Evolutionary conservation across 2,797 vertebrate species (phyloP), one percentile per base, ranked within the genome.

Genomic region (Avahi laniger): DNA sequence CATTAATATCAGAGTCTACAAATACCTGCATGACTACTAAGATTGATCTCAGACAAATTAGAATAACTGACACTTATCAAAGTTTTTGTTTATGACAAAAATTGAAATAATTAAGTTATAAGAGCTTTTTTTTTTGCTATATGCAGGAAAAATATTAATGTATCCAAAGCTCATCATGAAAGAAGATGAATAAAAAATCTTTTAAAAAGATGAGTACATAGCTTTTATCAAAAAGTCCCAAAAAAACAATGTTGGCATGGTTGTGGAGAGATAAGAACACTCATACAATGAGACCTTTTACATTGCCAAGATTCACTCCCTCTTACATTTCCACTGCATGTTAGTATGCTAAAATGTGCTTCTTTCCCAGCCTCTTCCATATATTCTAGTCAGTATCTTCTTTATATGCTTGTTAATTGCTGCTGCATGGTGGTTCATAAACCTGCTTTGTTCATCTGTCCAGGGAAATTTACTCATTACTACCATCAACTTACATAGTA

Each of bases 311-410:
- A 89, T 79, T 94, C 67, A 92, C 38, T 96, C 24, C 30, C 13
- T 90, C 48, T 90, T 82, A 63, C 57, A 84, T 95, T 90, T 95
- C 48, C 72, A 70, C 69, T 78, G 30, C 75, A 69, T 93, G 28
- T 84, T 72, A 80, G 72, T 83, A 63, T 91, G 67, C 61, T 96
- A 59, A 96, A 89, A 93, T 10, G 6, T 41, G 52, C 67, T 38
- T 73, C 54, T 93, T 87, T 95, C 13, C 35, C 30, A 93, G 80
- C 41, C 61, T 95, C 46, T 94, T 94, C 70, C 22, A 26, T 65
- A 67, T 96, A 89, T 93, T 96, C 89, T 86, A 89, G 52, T 83
- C 41, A 73, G 52, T 82, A 84, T 94, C 48, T 73, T 87, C 91
- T 89, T 92, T 50, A 79, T 91, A 52, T 59, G 48, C 72, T 84